Percentiles rank a stretch among this genome's conserved stretches.
These are phyloP conservation scores for Amiota mariae DNA, from an alignment of 2,888 invertebrate species.

Conservation along the genomic window DNA sequence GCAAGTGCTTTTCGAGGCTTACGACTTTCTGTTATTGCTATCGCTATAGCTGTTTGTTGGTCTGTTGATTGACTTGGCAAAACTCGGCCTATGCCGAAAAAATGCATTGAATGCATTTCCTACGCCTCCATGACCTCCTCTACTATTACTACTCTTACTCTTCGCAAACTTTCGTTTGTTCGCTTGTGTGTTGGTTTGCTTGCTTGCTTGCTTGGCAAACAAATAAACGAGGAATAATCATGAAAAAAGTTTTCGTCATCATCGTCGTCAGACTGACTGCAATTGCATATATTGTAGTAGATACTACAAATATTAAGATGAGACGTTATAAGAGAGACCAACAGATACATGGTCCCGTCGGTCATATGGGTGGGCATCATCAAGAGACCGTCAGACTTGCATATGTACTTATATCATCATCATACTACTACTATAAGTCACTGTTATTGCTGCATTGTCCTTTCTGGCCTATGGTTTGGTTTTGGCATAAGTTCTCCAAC, in stretches of 20 bases:
- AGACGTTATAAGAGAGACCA: no score
- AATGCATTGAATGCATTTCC: conserved; percentile 57
- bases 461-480: conserved; percentile 13
- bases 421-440: background rate
- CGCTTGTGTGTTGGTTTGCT: no score
- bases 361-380: no score
- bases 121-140: conserved; percentile 19
- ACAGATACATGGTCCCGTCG: no score
- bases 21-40: background rate
- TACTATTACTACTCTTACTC: conserved; percentile 34
- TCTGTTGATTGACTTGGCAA: background rate
- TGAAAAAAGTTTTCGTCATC: conserved; percentile 20
- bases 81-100: conserved; percentile 21
- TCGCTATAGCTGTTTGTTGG: background rate
- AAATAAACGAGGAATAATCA: conserved; percentile 15
- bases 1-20: no score
- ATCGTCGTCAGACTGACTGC: conserved; percentile 13
- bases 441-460: conserved; percentile 22
- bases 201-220: background rate
- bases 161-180: no score
- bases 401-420: background rate
- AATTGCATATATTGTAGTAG: conserved; percentile 15
- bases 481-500: background rate
- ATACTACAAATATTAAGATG: no score
- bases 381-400: no score